A percentile compares a stretch with the other conserved stretches of the same genome.
These are phyloP conservation scores for Petroica traversi DNA, from an alignment of 2,113 vertebrate species.

Conservation along the genomic window DNA sequence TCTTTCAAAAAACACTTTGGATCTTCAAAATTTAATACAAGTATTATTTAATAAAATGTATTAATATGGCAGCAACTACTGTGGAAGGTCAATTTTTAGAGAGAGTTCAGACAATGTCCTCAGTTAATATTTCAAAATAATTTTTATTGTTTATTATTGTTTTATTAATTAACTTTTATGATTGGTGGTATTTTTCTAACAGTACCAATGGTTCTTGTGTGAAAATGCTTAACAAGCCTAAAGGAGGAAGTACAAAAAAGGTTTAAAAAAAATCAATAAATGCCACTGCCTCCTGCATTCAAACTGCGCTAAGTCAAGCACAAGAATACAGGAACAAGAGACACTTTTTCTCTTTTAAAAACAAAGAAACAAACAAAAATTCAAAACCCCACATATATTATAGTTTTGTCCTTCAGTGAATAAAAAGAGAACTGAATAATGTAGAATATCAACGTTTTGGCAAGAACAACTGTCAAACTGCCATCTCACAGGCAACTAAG, in stretches of 20 bases:
- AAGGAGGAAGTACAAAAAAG: neutral
- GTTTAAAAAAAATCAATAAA: neutral
- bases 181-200: neutral
- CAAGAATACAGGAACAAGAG: neutral
- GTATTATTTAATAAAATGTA: neutral
- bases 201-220: neutral
- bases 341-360: neutral
- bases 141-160: neutral
- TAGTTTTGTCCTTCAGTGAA: neutral
- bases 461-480: neutral
- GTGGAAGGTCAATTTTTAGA: neutral
- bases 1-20: neutral
- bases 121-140: neutral
- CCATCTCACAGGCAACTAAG: neutral
- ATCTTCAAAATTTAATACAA: neutral
- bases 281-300: neutral
- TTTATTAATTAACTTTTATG: neutral
- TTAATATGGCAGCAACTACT: neutral
- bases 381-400: accelerated
- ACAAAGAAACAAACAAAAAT: neutral
- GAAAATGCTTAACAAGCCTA: neutral
- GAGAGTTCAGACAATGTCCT: neutral
- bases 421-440: neutral
- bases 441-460: neutral
- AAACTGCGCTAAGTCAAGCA: neutral